Evolutionary conservation across 2,113 vertebrate genomes (phyloP).

Genomic region (Anoura caudifer): DNA sequence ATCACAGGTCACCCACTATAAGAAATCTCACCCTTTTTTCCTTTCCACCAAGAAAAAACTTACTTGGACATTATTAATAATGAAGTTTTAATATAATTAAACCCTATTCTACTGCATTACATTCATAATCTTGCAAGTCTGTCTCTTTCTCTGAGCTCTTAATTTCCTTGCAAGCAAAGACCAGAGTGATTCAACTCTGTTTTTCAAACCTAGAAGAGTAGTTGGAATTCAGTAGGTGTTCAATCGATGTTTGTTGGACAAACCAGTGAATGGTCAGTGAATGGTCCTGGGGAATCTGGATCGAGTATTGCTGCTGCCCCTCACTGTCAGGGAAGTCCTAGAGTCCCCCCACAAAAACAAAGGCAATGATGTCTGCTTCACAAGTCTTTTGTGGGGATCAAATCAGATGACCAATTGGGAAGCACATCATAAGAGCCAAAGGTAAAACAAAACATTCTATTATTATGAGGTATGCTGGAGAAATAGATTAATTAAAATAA

Average conservation of each 20-base stretch:
- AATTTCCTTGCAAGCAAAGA: background rate
- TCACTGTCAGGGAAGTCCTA: background rate
- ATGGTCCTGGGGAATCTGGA: background rate
- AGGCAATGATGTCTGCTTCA: background rate
- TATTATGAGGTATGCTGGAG: background rate
- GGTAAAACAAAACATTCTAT: background rate
- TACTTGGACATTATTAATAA: background rate
- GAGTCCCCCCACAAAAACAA: background rate
- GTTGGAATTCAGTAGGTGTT: background rate
- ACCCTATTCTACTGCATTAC: background rate
- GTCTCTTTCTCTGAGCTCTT: background rate
- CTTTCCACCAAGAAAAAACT: background rate
- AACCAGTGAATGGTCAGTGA: background rate
- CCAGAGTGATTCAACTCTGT: background rate
- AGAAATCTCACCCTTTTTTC: background rate
- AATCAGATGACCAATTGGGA: background rate
- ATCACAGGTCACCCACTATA: background rate
- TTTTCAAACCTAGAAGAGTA: background rate
- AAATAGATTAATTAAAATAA: background rate
- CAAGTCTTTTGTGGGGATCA: background rate
- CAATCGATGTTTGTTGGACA: background rate
- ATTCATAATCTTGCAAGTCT: background rate
- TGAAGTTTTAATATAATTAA: background rate
- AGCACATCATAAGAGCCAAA: background rate
- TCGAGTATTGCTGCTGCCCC: background rate